Conservation (phyloP, 2,113 vertebrate genomes). For the Pedetes capensis region DNA sequence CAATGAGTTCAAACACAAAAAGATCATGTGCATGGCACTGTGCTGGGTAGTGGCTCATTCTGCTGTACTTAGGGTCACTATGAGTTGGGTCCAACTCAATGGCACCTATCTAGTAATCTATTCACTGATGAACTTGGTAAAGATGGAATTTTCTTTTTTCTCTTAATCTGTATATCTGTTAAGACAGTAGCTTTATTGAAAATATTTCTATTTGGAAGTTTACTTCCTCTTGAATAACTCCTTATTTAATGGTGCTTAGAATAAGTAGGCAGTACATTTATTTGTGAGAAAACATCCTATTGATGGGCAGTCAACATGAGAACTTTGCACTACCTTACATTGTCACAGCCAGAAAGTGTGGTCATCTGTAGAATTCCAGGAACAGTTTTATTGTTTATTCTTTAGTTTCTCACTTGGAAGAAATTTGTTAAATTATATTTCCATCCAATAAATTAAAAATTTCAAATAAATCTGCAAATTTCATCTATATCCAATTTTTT, state of each 20-base stretch:
- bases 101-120: background rate
- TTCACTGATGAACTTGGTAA: background rate
- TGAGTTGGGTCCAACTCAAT: no score
- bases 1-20: no score
- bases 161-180: background rate
- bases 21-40: no score
- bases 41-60: no score
- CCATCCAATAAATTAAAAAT: background rate
- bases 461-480: background rate
- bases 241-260: conserved; percentile 27
- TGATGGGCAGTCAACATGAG: conserved; percentile 4
- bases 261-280: conserved; percentile 51
- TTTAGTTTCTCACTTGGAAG: background rate
- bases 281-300: conserved; percentile 21
- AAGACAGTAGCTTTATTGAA: background rate
- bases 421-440: background rate
- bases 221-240: background rate
- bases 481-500: background rate
- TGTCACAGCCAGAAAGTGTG: background rate
- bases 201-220: background rate
- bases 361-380: background rate
- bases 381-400: background rate
- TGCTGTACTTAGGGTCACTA: no score
- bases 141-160: background rate
- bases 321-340: background rate